Evolutionary conservation across 1,140 invertebrate genomes (phyloP), one percentile per base, ranked within the genome.

Genomic region (Phocides pigmalion): DNA sequence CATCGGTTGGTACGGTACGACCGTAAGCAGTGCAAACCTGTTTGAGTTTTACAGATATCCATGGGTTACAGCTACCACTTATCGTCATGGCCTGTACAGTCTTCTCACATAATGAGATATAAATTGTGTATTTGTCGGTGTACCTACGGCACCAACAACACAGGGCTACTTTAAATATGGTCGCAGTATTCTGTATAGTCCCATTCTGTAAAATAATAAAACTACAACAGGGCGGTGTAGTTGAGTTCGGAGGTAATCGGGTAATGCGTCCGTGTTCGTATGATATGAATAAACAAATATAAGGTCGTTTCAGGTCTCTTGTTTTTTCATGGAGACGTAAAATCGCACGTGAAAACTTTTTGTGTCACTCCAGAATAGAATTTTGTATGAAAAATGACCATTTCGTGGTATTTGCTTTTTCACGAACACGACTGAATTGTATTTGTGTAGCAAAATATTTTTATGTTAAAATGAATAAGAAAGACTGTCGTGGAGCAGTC

Each of bases 221-320:
- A 32, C 28, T 32, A 32, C 3, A 8, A 28, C 28, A n/a, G n/a
- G 22, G 22, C 3, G 22, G 2, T 22, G 22, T 22, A 2, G 35
- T 14, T 14, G 5, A 47, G 22, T 59, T 22, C 12, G 47, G 20
- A 61, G 53, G 70, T 82, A 82, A 82, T 82, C 76, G 66, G 41
- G 78, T 82, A 82, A 82, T 82, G 78, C 67, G 72, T 72, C 66
- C 58, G 66, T 62, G 58, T 50, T 67, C 17, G 47, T 69, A 77
- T 80, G 73, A 80, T 69, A 77, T 80, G 73, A 80, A 75, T 74
- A 77, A 76, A 54, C 68, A 68, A 74, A 65, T 51, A 56, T 68
- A 70, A 66, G 12, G 28, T 32, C 42, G 39, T 61, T 49, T 39
- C 44, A 25, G 17, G 28, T 20, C 17, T 17, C 32, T 61, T 49